Evolutionary conservation across 2,888 invertebrate genomes (phyloP), one percentile per base, ranked within the genome.

Genomic region (Hipparchia sbordonii): DNA sequence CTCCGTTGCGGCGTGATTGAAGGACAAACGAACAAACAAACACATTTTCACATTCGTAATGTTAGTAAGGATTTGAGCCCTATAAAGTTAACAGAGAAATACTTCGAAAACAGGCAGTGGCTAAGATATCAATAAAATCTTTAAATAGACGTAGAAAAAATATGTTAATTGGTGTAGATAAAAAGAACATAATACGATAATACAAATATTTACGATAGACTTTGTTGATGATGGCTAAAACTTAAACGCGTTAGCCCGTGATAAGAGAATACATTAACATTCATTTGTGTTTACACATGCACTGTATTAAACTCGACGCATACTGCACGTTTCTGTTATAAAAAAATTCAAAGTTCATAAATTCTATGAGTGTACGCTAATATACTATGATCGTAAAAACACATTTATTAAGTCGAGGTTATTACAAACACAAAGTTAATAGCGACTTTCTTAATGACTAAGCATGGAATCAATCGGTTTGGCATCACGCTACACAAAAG

Each of bases 181-280:
- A 63, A 70, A 66, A 54, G 23, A 23, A 61, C 56, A 70, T 70
- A 67, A 63, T 51, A 60, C 51, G 68, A 68, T 68, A 68, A 69
- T n/a, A 61, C 59, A 68, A 69, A 69, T 51, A 69, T 73, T 73
- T 71, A 59, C 68, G 63, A 33, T 6, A 70, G 62, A 54, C 62
- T 59, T 54, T 52, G 45, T 57, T 33, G 65, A 33, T 51, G 51
- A 60, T 61, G 39, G 61, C 61, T 67, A 54, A 69, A 71, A 10
- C 62, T 67, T 48, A 48, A 72, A 66, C 68, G 70, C 67, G 65
- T 74, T 74, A 74, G 51, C 33, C 46, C n/a, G 54, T 70, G 75
- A 74, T 76, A 74, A 74, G 60, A 52, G 61, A 59, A 68, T 33
- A 46, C 74, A 74, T 76, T 76, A 74, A 74, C 71, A 74, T 76